Percentiles rank a stretch among this genome's conserved stretches.
Conservation (phyloP, 2,888 invertebrate species). For the Lasioglossum zephyrum region DNA sequence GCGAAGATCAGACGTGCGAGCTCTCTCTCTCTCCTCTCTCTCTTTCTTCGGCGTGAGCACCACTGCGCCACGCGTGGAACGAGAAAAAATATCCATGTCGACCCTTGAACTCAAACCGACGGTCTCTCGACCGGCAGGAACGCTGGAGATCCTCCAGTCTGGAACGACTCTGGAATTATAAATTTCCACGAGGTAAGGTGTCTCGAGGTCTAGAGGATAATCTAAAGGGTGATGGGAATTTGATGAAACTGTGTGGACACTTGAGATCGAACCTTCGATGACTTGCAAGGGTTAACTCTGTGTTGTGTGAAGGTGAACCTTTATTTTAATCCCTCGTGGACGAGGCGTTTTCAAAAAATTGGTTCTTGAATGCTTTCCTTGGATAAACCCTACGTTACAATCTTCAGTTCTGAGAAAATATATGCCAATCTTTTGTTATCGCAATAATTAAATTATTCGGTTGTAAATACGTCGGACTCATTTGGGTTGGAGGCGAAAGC, state of each 20-base stretch:
- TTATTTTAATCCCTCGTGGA: background rate
- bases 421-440: background rate
- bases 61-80: constrained; percentile 47
- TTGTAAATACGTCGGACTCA: background rate
- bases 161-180: constrained; percentile 12
- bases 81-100: constrained; percentile 62
- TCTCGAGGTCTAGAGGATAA: background rate
- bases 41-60: constrained; percentile 44
- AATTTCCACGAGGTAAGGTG: constrained; percentile 56
- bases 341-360: background rate
- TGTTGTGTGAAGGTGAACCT: background rate
- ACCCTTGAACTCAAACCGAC: constrained; percentile 59
- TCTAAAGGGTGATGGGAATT: background rate
- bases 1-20: background rate
- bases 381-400: background rate
- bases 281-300: background rate
- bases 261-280: background rate
- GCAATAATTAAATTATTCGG: background rate
- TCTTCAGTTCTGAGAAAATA: background rate
- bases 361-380: background rate
- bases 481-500: no score
- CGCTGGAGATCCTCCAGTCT: constrained; percentile 12
- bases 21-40: background rate
- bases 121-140: constrained; percentile 34
- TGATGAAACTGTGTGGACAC: background rate